Conservation (phyloP, 2,113 vertebrate genomes). For the Phodopus roborovskii region DNA sequence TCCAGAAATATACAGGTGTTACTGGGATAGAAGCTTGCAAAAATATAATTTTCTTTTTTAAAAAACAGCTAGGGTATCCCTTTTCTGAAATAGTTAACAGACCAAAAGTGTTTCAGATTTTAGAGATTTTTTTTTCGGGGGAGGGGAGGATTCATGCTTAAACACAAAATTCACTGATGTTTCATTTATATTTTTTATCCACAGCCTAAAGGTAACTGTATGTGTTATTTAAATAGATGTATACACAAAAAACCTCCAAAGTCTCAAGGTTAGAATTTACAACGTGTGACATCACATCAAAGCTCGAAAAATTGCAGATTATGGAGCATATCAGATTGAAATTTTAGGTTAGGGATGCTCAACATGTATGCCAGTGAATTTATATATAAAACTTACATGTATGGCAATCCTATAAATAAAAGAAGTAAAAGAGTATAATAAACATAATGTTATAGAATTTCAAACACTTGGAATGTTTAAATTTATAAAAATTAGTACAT, state of each 20-base stretch:
- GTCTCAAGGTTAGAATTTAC: not conserved
- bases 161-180: conserved; percentile 8
- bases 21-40: conserved; percentile 21
- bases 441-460: conserved; percentile 50
- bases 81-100: not conserved
- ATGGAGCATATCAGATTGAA: not conserved
- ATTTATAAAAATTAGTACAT: conserved; percentile 43
- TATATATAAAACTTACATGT: not conserved
- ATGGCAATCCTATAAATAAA: conserved; percentile 30
- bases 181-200: not conserved
- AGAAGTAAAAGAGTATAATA: conserved; percentile 15
- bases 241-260: not conserved
- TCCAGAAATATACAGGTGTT: not conserved
- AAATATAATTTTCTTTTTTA: not conserved
- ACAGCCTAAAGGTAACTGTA: not conserved
- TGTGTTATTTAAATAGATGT: conserved; percentile 2
- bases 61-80: not conserved
- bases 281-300: not conserved
- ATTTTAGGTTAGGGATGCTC: not conserved
- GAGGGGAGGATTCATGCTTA: not conserved
- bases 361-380: not conserved
- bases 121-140: not conserved
- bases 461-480: conserved; percentile 13
- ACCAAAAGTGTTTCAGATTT: not conserved
- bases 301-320: not conserved